Conservation (phyloP, 2,797 vertebrate species). For the Petrocephalus sullivani region DNA sequence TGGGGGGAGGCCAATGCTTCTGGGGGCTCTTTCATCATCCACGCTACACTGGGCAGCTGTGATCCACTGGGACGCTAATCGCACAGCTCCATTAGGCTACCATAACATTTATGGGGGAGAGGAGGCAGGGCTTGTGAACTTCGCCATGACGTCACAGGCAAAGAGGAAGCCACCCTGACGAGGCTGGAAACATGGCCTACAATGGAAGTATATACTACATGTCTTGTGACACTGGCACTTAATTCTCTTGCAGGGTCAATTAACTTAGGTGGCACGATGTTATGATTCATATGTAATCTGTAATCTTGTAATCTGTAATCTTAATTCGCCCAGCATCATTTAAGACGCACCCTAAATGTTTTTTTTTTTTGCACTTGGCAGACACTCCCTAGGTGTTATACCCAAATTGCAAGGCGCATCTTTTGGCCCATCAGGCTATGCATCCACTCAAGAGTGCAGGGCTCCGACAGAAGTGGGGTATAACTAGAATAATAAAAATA, state of each 20-base stretch:
- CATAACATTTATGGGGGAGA: not conserved
- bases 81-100: slow-evolving; percentile 3
- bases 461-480: not conserved
- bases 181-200: not conserved
- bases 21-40: slow-evolving; percentile 10
- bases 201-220: not conserved
- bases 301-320: no score
- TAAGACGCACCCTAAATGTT: not conserved
- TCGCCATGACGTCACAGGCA: not conserved
- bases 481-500: not conserved
- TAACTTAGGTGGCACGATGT: not conserved
- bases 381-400: not conserved
- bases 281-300: not conserved
- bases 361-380: not conserved
- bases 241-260: not conserved
- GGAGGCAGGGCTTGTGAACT: not conserved
- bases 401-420: not conserved
- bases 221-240: not conserved
- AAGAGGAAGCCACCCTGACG: not conserved
- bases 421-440: not conserved
- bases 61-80: slow-evolving; percentile 5
- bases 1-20: not conserved
- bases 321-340: not conserved
- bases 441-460: not conserved
- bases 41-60: not conserved